Percentiles rank a stretch among this genome's conserved stretches.
These are phyloP conservation scores for Ptychobarbus kaznakovi DNA, from an alignment of 2,797 vertebrate species.

Conservation along the genomic window DNA sequence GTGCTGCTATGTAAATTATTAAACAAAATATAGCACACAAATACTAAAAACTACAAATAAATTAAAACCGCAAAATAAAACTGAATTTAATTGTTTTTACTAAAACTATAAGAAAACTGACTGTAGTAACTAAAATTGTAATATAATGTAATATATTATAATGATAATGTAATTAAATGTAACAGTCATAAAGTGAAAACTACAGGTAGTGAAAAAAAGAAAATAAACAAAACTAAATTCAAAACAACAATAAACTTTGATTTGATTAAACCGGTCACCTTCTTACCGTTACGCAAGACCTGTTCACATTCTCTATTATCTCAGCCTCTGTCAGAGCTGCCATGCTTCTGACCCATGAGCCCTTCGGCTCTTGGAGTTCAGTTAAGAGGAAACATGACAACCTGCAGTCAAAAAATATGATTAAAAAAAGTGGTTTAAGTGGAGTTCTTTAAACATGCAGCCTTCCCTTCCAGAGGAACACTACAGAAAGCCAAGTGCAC, in stretches of 20 bases:
- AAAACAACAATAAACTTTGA: not conserved
- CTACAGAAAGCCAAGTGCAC: slow-evolving; percentile 20
- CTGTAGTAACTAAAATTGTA: not conserved
- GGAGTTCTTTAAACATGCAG: not conserved
- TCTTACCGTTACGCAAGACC: not conserved
- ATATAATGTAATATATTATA: not conserved
- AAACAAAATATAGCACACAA: not conserved
- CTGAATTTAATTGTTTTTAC: no score
- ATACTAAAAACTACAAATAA: not conserved
- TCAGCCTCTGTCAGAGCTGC: not conserved
- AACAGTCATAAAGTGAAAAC: not conserved
- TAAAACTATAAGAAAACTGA: not conserved
- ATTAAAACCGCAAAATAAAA: not conserved
- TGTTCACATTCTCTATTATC: not conserved
- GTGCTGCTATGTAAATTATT: not conserved
- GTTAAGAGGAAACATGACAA: slow-evolving; percentile 16
- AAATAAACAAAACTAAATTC: not conserved
- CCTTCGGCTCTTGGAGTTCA: slow-evolving; percentile 3
- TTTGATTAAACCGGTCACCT: not conserved
- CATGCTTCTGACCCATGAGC: not conserved
- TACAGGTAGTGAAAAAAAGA: not conserved
- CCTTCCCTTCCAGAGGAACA: slow-evolving; percentile 17
- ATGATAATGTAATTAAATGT: not conserved
- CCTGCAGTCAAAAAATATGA: slow-evolving; percentile 4
- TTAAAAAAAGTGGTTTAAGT: slow-evolving; percentile 5